A percentile compares a stretch with the other conserved stretches of the same genome.
phyloP scores from a whole-genome alignment of 2,888 invertebrate genomes.

The Asteroscopus sphinx region DNA sequence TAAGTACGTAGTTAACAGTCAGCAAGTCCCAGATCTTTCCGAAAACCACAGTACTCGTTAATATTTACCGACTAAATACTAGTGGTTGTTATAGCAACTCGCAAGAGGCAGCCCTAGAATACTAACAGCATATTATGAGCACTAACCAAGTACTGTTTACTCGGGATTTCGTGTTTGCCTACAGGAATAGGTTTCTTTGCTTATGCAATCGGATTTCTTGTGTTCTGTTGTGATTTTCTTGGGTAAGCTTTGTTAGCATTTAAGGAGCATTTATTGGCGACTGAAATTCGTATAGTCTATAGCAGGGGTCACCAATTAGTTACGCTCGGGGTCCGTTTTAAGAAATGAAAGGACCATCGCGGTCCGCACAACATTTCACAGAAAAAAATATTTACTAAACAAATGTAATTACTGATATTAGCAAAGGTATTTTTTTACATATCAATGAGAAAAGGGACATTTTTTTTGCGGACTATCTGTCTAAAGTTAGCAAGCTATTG shows the following conservation, averaged over 20 bases:
- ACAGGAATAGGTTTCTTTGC: conserved; percentile 19
- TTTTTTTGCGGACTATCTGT: too few relatives aligned
- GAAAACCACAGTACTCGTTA: conserved; percentile 16
- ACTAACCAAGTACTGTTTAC: conserved; percentile 33
- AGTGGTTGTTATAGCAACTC: conserved; percentile 25
- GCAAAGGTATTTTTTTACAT: too few relatives aligned
- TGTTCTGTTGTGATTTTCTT: conserved; percentile 1
- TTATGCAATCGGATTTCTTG: conserved; percentile 20
- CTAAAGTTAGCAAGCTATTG: too few relatives aligned
- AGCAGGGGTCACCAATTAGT: too few relatives aligned
- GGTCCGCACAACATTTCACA: too few relatives aligned
- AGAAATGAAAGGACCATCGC: too few relatives aligned
- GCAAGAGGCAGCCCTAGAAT: conserved; percentile 34
- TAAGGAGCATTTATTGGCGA: too few relatives aligned
- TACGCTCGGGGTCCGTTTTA: too few relatives aligned
- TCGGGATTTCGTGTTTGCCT: conserved; percentile 18
- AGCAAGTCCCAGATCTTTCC: conserved; percentile 1
- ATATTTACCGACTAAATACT: conserved; percentile 48
- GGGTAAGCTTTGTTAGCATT: neutral
- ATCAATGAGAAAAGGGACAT: too few relatives aligned
- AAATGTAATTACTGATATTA: too few relatives aligned
- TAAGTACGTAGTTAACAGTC: neutral
- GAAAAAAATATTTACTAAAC: too few relatives aligned
- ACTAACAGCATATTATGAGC: conserved; percentile 44
- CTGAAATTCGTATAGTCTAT: too few relatives aligned